Percentiles rank a stretch among this genome's conserved stretches.
Evolutionary conservation across 2,888 invertebrate species (phyloP).

Genomic region (Drosophila incognita): DNA sequence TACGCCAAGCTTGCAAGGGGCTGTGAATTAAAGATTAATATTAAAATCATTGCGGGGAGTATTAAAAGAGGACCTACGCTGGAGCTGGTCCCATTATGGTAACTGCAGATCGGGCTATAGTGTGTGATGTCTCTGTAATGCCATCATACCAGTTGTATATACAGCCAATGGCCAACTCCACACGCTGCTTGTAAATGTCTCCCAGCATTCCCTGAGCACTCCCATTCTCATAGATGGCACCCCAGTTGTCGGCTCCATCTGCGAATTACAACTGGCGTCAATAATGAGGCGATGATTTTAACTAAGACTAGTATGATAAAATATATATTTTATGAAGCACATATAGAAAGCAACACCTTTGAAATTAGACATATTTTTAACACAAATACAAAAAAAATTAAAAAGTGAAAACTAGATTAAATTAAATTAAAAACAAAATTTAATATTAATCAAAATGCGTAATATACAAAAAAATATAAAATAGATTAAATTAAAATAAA

Average conservation of each 20-base stretch:
- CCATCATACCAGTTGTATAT: constrained; percentile 84
- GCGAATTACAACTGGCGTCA: neutral
- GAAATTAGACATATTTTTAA: neutral
- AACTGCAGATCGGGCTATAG: constrained; percentile 82
- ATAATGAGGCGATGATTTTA: neutral
- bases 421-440: neutral
- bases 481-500: neutral
- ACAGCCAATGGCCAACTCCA: constrained; percentile 83
- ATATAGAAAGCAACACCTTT: neutral
- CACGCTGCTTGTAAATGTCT: constrained; percentile 78
- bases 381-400: neutral
- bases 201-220: constrained; percentile 82
- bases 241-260: constrained; percentile 84
- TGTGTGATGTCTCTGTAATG: constrained; percentile 81
- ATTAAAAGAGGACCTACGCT: constrained; percentile 58
- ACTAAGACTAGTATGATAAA: neutral
- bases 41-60: rapidly evolving
- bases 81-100: constrained; percentile 83
- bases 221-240: constrained; percentile 81
- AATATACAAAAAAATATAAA: neutral
- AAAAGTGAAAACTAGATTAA: neutral
- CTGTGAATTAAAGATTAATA: constrained; percentile 45
- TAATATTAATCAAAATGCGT: neutral
- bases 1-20: constrained; percentile 79
- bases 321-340: neutral